Conservation (phyloP, 2,797 vertebrate genomes). For the Australoheros facetus region DNA sequence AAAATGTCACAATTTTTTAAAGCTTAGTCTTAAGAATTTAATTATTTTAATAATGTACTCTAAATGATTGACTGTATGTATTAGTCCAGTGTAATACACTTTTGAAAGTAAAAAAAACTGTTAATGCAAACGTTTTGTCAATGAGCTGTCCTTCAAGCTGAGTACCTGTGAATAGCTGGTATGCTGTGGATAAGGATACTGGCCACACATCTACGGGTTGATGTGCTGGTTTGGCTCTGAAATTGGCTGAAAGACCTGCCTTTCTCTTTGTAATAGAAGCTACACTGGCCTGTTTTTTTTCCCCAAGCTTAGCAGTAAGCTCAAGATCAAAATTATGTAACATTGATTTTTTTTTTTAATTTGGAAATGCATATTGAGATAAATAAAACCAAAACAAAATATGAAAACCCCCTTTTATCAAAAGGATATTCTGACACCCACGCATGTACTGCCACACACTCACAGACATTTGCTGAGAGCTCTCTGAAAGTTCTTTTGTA, state of each 20-base stretch:
- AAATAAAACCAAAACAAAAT: background rate
- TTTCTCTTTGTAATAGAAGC: background rate
- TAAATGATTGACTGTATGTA: background rate
- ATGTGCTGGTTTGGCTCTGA: slow-evolving; percentile 3
- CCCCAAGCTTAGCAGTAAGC: background rate
- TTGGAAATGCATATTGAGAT: background rate
- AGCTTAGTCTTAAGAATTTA: background rate
- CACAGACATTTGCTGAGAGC: slow-evolving; percentile 17
- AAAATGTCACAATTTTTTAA: slow-evolving; percentile 9
- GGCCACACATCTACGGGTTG: slow-evolving; percentile 16
- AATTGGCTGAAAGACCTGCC: slow-evolving; percentile 13
- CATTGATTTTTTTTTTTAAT: background rate
- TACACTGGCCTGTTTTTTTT: background rate
- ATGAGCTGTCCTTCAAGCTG: slow-evolving; percentile 31
- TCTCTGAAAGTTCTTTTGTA: slow-evolving; percentile 67
- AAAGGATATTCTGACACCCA: slow-evolving; percentile 23
- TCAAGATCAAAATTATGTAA: background rate
- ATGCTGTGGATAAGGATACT: slow-evolving; percentile 20
- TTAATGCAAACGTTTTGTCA: background rate
- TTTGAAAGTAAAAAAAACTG: background rate
- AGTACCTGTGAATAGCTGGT: slow-evolving; percentile 30
- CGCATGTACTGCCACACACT: slow-evolving; percentile 15
- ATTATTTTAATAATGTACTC: background rate
- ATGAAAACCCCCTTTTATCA: background rate
- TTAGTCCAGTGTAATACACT: background rate